A percentile compares a stretch with the other conserved stretches of the same genome.
Evolutionary conservation across 53 echinoderm and acorn worm genomes (phyloP).

Genomic region (Glandiceps talaboti): DNA sequence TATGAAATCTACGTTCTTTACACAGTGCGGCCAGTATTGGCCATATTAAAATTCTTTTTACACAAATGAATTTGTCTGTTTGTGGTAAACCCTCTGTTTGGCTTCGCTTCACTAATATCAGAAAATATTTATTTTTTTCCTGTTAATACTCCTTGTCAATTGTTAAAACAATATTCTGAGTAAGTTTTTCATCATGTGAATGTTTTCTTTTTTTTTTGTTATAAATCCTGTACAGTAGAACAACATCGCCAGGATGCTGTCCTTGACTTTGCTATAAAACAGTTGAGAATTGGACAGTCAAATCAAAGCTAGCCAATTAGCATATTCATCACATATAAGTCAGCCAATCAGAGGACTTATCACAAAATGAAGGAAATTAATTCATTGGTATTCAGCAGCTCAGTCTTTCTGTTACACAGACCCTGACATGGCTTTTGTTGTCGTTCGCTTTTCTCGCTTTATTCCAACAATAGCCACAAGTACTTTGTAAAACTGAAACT

Average conservation of each 20-base stretch:
- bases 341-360: neutral
- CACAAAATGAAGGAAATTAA: neutral
- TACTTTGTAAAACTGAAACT: too few relatives aligned
- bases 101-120: neutral
- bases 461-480: too few relatives aligned
- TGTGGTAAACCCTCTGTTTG: neutral
- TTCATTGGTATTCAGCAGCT: neutral
- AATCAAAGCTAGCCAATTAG: neutral
- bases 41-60: neutral
- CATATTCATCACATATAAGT: neutral
- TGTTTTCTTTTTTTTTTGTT: neutral
- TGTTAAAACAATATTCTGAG: too few relatives aligned
- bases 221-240: neutral
- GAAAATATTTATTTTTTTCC: neutral
- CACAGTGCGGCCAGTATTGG: neutral
- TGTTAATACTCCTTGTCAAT: too few relatives aligned
- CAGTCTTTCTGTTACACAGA: neutral
- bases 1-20: neutral
- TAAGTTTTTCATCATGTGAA: too few relatives aligned
- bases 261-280: neutral
- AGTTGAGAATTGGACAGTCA: neutral
- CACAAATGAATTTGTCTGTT: neutral
- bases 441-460: too few relatives aligned
- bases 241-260: neutral
- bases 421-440: neutral